Evolutionary conservation across 2,797 vertebrate genomes (phyloP).

Genomic region (Muscicapa striata): DNA sequence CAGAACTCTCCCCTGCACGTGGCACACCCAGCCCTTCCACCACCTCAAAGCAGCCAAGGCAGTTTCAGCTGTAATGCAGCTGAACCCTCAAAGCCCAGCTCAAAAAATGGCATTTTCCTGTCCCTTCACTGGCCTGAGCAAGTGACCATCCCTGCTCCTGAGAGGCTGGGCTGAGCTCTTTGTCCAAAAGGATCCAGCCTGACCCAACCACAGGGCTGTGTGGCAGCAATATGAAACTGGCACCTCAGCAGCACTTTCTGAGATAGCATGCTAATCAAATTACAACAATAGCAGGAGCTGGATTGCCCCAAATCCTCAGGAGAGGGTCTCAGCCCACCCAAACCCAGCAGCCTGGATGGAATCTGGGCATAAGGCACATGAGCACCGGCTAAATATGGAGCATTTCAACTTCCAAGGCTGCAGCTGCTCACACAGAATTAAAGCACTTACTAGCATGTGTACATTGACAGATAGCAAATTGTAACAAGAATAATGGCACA

Average conservation of each 20-base stretch:
- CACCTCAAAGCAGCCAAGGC: background rate
- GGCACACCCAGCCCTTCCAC: background rate
- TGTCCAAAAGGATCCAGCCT: accelerated
- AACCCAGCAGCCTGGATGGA: background rate
- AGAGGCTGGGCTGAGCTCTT: background rate
- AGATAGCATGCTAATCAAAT: too few species aligned
- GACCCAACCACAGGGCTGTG: accelerated
- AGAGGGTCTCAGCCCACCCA: background rate
- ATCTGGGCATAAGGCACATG: background rate
- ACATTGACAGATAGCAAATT: background rate
- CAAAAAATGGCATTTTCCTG: background rate
- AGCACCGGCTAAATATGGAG: background rate
- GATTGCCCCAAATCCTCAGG: background rate
- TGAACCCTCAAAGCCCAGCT: background rate
- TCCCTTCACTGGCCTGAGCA: background rate
- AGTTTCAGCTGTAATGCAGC: background rate
- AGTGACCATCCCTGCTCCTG: background rate
- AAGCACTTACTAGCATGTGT: background rate
- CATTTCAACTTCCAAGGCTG: background rate
- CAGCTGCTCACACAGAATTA: background rate
- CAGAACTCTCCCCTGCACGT: background rate
- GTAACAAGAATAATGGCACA: background rate
- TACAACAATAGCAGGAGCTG: background rate
- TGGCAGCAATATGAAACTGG: accelerated
- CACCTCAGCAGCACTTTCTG: background rate